These are phyloP conservation scores for Cynocephalus volans DNA, from an alignment of 2,113 vertebrate genomes.

Conservation along the genomic window DNA sequence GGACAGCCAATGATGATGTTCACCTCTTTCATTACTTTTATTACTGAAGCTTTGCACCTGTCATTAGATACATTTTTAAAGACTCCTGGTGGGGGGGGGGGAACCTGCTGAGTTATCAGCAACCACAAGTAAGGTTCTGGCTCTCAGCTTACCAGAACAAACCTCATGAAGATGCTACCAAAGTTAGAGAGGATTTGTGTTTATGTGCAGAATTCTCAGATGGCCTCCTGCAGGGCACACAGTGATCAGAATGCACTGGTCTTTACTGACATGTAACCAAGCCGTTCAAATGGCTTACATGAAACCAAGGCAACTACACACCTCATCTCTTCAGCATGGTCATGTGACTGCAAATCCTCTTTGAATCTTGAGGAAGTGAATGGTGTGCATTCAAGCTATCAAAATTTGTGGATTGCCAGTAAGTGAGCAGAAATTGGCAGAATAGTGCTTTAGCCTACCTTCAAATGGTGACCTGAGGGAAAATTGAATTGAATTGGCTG, in stretches of 20 bases:
- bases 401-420: not conserved
- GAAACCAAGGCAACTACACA: not conserved
- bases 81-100: not conserved
- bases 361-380: not conserved
- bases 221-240: conserved; percentile 26
- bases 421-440: not conserved
- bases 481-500: not conserved
- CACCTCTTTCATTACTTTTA: not conserved
- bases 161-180: conserved; percentile 43
- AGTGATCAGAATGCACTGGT: not conserved
- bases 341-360: not conserved
- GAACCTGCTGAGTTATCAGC: conserved; percentile 47
- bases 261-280: not conserved
- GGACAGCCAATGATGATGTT: not conserved
- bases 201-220: not conserved
- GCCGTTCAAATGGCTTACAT: not conserved
- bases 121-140: conserved; percentile 17
- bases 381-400: not conserved
- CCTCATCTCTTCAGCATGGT: not conserved
- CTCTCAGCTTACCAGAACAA: conserved; percentile 14
- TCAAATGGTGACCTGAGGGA: not conserved
- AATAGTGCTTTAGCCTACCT: not conserved
- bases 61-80: conserved; percentile 16
- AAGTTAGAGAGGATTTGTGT: conserved; percentile 62
- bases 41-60: not conserved